Evolutionary conservation across 1,140 invertebrate genomes (phyloP).

Genomic region (Chelonus insularis): DNA sequence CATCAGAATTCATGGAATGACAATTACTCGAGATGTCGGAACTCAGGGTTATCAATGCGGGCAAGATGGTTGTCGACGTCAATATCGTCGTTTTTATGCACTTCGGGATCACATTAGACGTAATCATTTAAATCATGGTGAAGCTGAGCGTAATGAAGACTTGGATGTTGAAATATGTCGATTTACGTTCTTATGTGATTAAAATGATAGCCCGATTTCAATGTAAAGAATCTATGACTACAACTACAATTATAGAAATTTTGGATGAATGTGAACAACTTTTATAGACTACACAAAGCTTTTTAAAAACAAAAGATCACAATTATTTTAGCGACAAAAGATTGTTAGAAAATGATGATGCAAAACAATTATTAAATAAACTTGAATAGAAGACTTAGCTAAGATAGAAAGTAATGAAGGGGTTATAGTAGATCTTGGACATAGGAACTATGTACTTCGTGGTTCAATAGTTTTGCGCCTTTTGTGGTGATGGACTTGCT

Average conservation of each 20-base stretch:
- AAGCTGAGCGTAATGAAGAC: not conserved
- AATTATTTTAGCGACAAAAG: not conserved
- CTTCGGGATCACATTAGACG: not conserved
- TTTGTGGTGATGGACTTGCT: constrained; percentile 34
- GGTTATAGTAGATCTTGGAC: constrained; percentile 22
- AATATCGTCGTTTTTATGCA: not conserved
- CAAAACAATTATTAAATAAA: not conserved
- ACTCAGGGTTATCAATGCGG: constrained; percentile 15
- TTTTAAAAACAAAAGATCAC: not conserved
- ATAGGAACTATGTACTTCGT: no score
- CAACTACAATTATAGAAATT: no score
- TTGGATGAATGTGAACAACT: constrained; percentile 14
- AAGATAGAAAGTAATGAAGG: constrained; percentile 19
- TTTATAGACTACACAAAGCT: not conserved
- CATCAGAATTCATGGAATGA: constrained; percentile 1
- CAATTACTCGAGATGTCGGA: constrained; percentile 2
- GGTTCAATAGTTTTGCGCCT: constrained; percentile 11
- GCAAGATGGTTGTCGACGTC: constrained; percentile 2
- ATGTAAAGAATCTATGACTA: constrained; percentile 14
- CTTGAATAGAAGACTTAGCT: constrained; percentile 7
- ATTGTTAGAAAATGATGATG: not conserved
- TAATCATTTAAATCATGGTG: not conserved
- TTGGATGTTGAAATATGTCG: no score
- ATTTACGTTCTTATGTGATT: no score
- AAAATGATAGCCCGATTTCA: constrained; percentile 15